Conservation (phyloP, 2,113 vertebrate species). For the Lophura nycthemera region DNA sequence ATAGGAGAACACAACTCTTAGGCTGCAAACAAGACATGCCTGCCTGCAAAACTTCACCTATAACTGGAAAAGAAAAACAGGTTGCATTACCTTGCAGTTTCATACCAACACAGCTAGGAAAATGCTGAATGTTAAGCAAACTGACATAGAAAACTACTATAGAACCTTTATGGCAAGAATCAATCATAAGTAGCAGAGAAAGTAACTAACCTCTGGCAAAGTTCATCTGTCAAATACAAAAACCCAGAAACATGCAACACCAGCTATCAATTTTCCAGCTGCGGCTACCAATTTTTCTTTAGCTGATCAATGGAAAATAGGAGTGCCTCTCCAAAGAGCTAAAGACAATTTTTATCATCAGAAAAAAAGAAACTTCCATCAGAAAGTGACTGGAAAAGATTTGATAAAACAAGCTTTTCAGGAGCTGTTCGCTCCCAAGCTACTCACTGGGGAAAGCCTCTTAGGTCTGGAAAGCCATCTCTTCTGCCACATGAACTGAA, state of each 20-base stretch:
- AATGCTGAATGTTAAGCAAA: background rate
- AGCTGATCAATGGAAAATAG: background rate
- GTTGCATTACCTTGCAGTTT: background rate
- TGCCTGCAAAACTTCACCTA: background rate
- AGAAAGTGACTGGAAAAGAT: background rate
- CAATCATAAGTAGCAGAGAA: background rate
- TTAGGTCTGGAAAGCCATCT: background rate
- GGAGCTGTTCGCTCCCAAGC: background rate
- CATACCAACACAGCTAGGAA: background rate
- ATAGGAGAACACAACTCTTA: background rate
- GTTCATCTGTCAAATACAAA: background rate
- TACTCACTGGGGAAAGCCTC: background rate
- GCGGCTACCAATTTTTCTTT: background rate
- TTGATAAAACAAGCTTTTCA: background rate
- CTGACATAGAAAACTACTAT: background rate
- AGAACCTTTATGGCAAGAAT: background rate
- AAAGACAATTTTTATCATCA: background rate
- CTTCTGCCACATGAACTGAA: background rate
- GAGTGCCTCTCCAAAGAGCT: background rate
- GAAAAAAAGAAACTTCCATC: background rate
- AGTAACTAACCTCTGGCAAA: background rate
- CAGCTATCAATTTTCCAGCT: background rate
- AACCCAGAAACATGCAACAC: background rate
- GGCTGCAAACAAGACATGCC: background rate
- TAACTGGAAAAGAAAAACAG: background rate